Percentiles rank a stretch among this genome's conserved stretches.
These are phyloP conservation scores for Troilus luridus DNA, from an alignment of 2,888 invertebrate species.

Conservation along the genomic window DNA sequence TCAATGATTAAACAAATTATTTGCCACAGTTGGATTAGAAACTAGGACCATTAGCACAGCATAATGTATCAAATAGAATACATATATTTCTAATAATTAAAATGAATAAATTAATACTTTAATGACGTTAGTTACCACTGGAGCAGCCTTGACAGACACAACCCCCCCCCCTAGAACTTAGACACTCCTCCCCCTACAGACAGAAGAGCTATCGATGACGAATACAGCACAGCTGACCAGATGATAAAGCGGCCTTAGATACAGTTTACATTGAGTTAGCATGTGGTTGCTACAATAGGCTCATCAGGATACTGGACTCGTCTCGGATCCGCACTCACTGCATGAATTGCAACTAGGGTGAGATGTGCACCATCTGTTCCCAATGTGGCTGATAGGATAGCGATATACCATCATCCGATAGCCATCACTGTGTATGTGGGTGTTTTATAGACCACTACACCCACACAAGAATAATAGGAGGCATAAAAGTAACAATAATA, in stretches of 20 bases:
- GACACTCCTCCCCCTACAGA: not conserved
- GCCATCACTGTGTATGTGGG: not conserved
- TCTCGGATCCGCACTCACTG: not conserved
- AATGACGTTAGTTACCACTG: not conserved
- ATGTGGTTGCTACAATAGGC: constrained; percentile 27
- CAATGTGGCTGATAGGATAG: not conserved
- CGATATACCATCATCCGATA: not conserved
- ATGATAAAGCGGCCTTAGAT: not conserved
- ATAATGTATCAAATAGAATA: too few species aligned
- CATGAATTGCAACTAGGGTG: constrained; percentile 44
- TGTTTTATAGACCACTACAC: too few species aligned
- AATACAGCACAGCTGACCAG: not conserved
- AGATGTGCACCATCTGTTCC: constrained; percentile 32
- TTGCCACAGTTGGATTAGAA: too few species aligned
- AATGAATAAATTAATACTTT: too few species aligned
- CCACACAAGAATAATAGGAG: too few species aligned
- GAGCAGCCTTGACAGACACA: not conserved
- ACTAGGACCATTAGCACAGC: too few species aligned
- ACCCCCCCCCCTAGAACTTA: not conserved
- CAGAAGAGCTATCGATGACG: not conserved
- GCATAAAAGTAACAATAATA: too few species aligned
- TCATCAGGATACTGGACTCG: constrained; percentile 1
- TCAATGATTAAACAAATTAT: too few species aligned
- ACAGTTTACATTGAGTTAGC: constrained; percentile 41
- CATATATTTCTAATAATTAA: too few species aligned